Evolutionary conservation across 2,113 vertebrate species (phyloP), one percentile per base, ranked within the genome.

Genomic region (Garra rufa): DNA sequence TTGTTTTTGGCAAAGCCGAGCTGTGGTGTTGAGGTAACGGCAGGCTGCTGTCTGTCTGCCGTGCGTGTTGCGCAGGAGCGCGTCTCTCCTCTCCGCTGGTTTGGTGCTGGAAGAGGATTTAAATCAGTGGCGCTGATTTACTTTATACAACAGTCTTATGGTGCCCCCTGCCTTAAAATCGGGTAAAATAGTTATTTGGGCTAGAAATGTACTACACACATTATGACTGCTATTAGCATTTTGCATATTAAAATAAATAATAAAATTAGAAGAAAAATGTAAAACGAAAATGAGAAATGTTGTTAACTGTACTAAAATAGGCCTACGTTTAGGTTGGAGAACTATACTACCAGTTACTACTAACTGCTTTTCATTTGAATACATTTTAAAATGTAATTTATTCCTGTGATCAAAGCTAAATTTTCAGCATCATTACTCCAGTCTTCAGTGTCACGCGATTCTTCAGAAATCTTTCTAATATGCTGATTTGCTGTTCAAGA

Each of bases 121-220:
- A 21, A 24, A n/a, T 52, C 46, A 70, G 65, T 41, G 38, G 65
- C 46, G 17, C 44, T n/a, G 38, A 4, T 26, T 19, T 8, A 7
- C 73, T 50, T 9, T 75, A 17, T 61, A 15, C 4, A 17, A 28
- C 44, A 38, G 79, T 69, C 46, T 38, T 10, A 24, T 81, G 79
- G 1, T 38, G 79, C 63, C 79, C 63, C 79, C 79, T 81, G 30
- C 26, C 44, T 44, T 61, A 26, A 78, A 43, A 44, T 44, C 24
- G 41, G 7, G n/a, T 1, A 43, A 78, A 61, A 61, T n/a, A 28
- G 2, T 8, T 71, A 11, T 44, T 44, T 73, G 11, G 10, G 3
- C 21, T 52, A 52, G 50, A 52, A 52, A 52, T 2, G 17, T 52
- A 7, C 17, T n/a, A 19, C 50, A 52, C 50, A 8, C 0, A 19